Base-by-base conservation (phyloP, 2,888 invertebrate species). In the Colostygia pectinataria region DNA sequence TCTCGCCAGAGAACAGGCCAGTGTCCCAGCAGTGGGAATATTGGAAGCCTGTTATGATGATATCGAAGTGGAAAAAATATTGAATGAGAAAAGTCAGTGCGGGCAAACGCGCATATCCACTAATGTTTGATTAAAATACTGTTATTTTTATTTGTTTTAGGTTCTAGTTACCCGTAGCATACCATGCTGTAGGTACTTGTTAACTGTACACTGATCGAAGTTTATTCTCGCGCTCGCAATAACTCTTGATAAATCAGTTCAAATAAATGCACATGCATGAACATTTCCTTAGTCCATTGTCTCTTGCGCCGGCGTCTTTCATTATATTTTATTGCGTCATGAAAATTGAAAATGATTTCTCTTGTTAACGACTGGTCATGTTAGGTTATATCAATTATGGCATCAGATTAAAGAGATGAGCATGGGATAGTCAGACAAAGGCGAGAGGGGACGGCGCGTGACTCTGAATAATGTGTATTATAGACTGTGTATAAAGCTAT, bases 401-500 rank as follows among this genome's bases (percentile, higher is more conserved):
- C 77, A 73, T 80, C 77, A 86, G 86, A 85, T 88, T 86, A 86
- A 77, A 71, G 65, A 81, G 84, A 83, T 87, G 80, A 84, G 81
- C 78, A 63, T 46, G 61, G n/a, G 63, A 60, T 55, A 60, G 57
- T 43, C 49, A 55, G 57, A 74, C 80, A 83, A 83, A 80, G 74
- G 72, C 71, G 67, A 50, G 59, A 65, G 59, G 56, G 68, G 64
- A 62, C 57, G 56, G 70, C 64, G 74, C 83, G 85, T 88, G 88
- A 79, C 84, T 71, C 40, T 45, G 84, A 85, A 88, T 88, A 84
- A 77, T 67, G 56, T 61, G n/a, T 31, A 31, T 14, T 32, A 20
- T 20, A 20, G 20, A 20, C 5, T 1, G 4, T 2, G 20, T 32
- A 37, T 13, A 28, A 6, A 14, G 24, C 15, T 38, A 41, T 32